Percentiles rank a stretch among this genome's conserved stretches.
phyloP scores from a whole-genome alignment of 2,888 invertebrate species.

The Chalcis sispes region DNA sequence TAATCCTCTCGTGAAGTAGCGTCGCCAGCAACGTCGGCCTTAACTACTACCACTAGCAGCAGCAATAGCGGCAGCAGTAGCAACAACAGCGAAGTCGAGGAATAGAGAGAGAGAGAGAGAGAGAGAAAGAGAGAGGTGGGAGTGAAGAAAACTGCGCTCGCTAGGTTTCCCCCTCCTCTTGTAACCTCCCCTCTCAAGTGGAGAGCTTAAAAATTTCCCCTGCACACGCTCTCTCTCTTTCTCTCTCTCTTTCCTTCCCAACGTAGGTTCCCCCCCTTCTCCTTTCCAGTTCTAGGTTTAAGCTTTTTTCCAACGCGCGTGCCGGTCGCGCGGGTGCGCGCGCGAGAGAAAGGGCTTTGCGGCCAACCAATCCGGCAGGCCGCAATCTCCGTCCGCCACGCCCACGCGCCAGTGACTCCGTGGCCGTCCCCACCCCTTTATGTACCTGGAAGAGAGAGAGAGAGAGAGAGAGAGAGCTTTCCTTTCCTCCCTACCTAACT shows the following conservation, averaged over 20 bases:
- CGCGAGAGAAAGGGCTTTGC: constrained; percentile 67
- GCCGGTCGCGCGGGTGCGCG: constrained; percentile 53
- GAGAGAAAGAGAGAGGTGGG: too few species aligned
- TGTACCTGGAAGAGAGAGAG: neutral
- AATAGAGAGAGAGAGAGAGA: too few species aligned
- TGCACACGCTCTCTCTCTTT: constrained; percentile 51
- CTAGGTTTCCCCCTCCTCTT: constrained; percentile 58
- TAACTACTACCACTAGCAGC: constrained; percentile 30
- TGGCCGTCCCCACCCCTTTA: constrained; percentile 61
- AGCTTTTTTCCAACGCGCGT: constrained; percentile 45
- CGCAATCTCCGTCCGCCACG: constrained; percentile 72
- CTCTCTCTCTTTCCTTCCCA: constrained; percentile 40
- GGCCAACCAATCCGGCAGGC: constrained; percentile 71
- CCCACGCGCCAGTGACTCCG: constrained; percentile 73
- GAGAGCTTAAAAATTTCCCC: constrained; percentile 73
- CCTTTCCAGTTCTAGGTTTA: too few species aligned
- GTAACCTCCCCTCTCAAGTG: constrained; percentile 64
- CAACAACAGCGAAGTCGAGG: too few species aligned
- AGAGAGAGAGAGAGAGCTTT: neutral
- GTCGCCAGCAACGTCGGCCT: constrained; percentile 13
- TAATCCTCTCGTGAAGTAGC: constrained; percentile 46
- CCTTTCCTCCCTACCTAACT: constrained; percentile 9
- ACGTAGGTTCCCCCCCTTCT: neutral
- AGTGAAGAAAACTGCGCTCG: constrained; percentile 51
- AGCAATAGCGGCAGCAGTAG: constrained; percentile 41